These are phyloP conservation scores for Myotis planiceps DNA, from an alignment of 2,797 vertebrate genomes.

Conservation along the genomic window DNA sequence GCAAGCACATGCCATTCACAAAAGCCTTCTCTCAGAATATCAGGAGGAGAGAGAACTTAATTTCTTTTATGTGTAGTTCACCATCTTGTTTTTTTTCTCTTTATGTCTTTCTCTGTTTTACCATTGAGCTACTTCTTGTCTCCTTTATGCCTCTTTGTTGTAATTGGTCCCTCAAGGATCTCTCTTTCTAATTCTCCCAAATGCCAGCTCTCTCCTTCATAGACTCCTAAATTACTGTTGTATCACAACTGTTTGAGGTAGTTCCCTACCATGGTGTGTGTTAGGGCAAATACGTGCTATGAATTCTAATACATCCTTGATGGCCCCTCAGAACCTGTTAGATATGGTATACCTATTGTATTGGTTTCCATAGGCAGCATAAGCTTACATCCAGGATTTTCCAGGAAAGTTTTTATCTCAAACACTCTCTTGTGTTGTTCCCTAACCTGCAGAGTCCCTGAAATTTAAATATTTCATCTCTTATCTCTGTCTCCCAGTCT, in stretches of 20 bases:
- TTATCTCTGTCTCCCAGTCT: background rate
- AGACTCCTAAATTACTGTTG: background rate
- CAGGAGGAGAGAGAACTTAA: background rate
- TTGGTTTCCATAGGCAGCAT: background rate
- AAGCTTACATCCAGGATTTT: constrained; percentile 23
- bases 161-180: background rate
- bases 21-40: background rate
- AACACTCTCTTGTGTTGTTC: background rate
- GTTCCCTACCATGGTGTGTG: background rate
- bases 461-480: constrained; percentile 51
- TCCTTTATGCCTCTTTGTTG: background rate
- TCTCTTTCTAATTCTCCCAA: background rate
- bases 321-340: background rate
- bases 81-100: background rate
- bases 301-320: background rate
- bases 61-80: background rate
- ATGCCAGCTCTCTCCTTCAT: background rate
- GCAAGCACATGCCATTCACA: background rate
- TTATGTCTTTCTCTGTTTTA: background rate
- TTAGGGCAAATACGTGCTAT: background rate
- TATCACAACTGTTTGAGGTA: background rate
- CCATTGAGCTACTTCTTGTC: background rate
- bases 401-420: constrained; percentile 35
- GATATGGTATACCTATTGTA: background rate
- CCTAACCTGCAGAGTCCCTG: constrained; percentile 10